Base-by-base conservation (phyloP, 2,888 invertebrate species). In the Eristalis tenax region DNA sequence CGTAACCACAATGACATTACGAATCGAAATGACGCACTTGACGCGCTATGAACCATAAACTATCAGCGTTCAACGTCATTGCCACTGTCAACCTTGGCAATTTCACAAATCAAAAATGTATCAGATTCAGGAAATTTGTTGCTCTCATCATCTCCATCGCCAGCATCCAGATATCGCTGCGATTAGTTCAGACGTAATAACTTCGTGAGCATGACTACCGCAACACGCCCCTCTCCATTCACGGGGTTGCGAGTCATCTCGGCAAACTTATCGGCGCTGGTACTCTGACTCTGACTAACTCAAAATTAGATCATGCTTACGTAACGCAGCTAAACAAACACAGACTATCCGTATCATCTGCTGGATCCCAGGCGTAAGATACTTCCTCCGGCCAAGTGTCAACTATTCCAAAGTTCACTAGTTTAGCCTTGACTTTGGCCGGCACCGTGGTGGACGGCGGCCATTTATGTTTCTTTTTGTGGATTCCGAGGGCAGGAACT, bases 341-440 rank as follows among this genome's bases (percentile, higher is more conserved):
- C 40, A 18, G 18, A 22, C 26, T 13, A 5, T 35, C 22, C 69
- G 26, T 8, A 23, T 13, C 35, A 35, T 35, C 35, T 35, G 35
- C 35, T 35, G 35, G 35, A 11, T 11, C 28, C 28, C 4, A 28
- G 28, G 38, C 38, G 11, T 10, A 38, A 59, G 35, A 40, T n/a
- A 70, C 38, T 70, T 59, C 32, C 56, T 57, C 32, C 50, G 13
- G 5, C 32, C 65, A 75, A 65, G 50, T 66, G 59, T 66, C 59
- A 76, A 76, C 35, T 61, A 59, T 68, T 68, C 68, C 61, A 68
- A 68, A 76, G 76, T 76, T 68, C 59, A 68, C 61, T 28, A 76
- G 28, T 68, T 59, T 59, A 26, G 40, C 26, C 76, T 76, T 76
- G 76, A 76, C 76, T 76, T 76, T 68, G 59, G 50, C 18, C 50